Evolutionary conservation across 2,113 vertebrate genomes (phyloP).

Genomic region (Aphelocoma coerulescens): DNA sequence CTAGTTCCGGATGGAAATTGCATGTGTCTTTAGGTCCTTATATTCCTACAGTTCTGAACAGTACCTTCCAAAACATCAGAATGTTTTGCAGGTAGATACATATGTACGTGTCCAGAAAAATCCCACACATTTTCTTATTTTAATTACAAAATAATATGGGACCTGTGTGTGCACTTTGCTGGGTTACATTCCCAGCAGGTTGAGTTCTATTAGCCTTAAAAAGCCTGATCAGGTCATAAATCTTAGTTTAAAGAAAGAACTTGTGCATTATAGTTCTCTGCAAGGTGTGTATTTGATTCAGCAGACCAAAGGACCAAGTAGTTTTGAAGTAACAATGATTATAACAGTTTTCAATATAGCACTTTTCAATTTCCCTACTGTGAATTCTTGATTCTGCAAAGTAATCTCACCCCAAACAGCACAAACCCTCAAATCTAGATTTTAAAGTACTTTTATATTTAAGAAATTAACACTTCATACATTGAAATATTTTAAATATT

Average conservation of each 20-base stretch:
- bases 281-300: neutral
- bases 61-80: neutral
- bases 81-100: neutral
- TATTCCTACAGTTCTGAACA: neutral
- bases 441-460: neutral
- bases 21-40: neutral
- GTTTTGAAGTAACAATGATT: neutral
- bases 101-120: neutral
- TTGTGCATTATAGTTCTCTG: neutral
- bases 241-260: neutral
- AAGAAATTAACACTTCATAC: neutral
- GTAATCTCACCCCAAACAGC: neutral
- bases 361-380: neutral
- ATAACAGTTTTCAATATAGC: neutral
- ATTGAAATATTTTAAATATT: neutral
- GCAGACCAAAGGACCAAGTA: neutral
- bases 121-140: neutral
- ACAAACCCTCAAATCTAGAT: neutral
- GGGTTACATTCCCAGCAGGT: neutral
- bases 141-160: neutral
- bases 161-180: neutral
- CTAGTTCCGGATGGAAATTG: neutral
- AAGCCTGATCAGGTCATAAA: neutral
- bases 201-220: neutral
- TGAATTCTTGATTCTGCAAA: neutral